Percentiles rank a stretch among this genome's conserved stretches.
These are phyloP conservation scores for Adela reaumurella DNA, from an alignment of 2,888 invertebrate genomes.

Conservation along the genomic window DNA sequence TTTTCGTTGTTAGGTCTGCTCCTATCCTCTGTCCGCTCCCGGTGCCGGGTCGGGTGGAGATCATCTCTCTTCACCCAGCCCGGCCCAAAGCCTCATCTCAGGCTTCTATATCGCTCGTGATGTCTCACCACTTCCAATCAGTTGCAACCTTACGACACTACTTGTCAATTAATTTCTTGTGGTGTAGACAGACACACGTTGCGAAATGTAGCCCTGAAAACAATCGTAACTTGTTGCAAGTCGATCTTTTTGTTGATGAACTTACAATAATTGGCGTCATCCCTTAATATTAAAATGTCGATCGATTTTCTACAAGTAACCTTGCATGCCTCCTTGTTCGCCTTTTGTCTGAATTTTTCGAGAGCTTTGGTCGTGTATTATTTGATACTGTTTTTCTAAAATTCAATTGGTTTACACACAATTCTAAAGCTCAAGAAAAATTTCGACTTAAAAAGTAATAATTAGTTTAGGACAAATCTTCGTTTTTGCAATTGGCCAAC, in stretches of 20 bases:
- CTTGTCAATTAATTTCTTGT: no score
- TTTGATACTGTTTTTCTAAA: neutral
- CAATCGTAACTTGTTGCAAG: no score
- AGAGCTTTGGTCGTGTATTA: conserved; percentile 5
- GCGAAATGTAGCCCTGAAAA: no score
- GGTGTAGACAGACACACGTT: no score
- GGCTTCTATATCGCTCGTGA: no score
- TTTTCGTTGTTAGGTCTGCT: conserved; percentile 18
- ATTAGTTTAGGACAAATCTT: conserved; percentile 45
- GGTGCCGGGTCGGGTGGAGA: conserved; percentile 17
- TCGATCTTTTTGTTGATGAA: no score
- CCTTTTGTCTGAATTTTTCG: conserved; percentile 1
- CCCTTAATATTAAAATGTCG: no score
- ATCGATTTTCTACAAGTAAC: no score
- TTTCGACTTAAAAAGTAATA: conserved; percentile 21
- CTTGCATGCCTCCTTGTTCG: neutral
- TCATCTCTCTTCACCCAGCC: conserved; percentile 19
- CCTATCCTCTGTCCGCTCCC: conserved; percentile 46
- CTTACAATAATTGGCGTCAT: no score
- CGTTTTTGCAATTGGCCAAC: conserved; percentile 60
- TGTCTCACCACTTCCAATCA: no score
- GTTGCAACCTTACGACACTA: no score
- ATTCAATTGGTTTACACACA: neutral
- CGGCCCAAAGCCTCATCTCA: conserved; percentile 8
- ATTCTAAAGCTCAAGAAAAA: conserved; percentile 22